phyloP scores from a whole-genome alignment of 37 sponge, comb jelly and placozoan genomes.

The Mnemiopsis leidyi region DNA sequence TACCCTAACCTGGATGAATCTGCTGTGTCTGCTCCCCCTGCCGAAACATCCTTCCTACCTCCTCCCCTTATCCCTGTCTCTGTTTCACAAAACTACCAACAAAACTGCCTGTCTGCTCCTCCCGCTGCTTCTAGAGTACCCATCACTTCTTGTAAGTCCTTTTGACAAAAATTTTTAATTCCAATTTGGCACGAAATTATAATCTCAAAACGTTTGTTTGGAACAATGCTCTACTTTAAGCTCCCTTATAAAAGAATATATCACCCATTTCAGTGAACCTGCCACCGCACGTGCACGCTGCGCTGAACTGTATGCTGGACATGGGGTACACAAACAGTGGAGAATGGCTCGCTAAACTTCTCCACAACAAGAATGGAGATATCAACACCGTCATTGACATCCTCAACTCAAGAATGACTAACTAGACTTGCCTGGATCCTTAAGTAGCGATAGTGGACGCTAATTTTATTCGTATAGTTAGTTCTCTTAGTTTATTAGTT shows the following conservation, averaged over 20 bases:
- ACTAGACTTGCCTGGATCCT: background rate
- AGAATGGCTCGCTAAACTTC: conserved; percentile 53
- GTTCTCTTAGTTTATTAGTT: no score
- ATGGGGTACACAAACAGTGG: conserved; percentile 60
- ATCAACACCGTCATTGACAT: conserved; percentile 58
- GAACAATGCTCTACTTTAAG: no score
- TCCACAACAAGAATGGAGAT: conserved; percentile 61
- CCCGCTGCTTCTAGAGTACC: background rate
- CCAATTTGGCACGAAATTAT: background rate
- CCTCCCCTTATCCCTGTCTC: background rate
- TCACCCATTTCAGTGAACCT: background rate
- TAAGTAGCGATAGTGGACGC: background rate
- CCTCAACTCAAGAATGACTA: background rate
- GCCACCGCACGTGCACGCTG: conserved; percentile 36
- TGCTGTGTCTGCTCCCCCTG: background rate
- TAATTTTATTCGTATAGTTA: no score
- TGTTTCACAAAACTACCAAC: no score
- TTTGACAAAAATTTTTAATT: background rate
- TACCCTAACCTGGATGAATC: background rate
- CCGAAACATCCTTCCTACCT: background rate
- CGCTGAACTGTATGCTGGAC: conserved; percentile 46
- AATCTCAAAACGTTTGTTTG: no score
- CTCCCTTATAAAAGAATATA: no score
- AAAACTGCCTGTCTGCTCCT: no score
- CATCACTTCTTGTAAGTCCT: background rate